phyloP scores from a whole-genome alignment of 2,113 vertebrate genomes.

The Cyanocitta stelleri region DNA sequence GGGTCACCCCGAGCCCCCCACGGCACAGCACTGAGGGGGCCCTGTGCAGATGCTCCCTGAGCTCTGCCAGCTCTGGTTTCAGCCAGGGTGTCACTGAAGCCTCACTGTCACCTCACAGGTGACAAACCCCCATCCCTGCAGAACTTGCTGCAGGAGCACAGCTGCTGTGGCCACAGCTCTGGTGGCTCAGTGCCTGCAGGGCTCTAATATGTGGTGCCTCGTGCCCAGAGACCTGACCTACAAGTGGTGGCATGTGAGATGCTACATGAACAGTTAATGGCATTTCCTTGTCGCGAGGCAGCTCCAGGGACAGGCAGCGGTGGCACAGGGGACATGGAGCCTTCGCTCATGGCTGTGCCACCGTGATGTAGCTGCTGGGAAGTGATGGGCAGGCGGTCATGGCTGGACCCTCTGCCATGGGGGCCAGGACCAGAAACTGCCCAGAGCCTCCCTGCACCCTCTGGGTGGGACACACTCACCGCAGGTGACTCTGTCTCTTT shows the following conservation, averaged over 20 bases:
- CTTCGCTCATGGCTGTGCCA: rapidly evolving
- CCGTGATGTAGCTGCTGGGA: rapidly evolving
- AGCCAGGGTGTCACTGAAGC: neutral
- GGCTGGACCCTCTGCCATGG: rapidly evolving
- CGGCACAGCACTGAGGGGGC: neutral
- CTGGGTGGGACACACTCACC: rapidly evolving
- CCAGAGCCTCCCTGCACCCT: rapidly evolving
- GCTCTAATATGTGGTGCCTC: rapidly evolving
- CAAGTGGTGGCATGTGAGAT: rapidly evolving
- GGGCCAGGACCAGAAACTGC: neutral
- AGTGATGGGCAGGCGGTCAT: rapidly evolving
- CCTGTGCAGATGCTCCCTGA: neutral
- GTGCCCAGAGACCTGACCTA: neutral
- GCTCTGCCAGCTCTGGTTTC: neutral
- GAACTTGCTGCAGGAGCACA: rapidly evolving
- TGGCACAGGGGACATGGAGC: neutral
- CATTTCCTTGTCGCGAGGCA: rapidly evolving
- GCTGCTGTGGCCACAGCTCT: neutral
- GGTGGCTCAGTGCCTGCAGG: neutral
- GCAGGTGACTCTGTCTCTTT: neutral
- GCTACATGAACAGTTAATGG: neutral
- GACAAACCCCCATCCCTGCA: rapidly evolving
- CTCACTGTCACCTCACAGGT: rapidly evolving
- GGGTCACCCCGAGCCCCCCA: neutral
- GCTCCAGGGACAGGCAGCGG: rapidly evolving